Percentiles rank a stretch among this genome's conserved stretches.
Evolutionary conservation across 2,113 vertebrate genomes (phyloP).

Genomic region (Trogon melanurus): DNA sequence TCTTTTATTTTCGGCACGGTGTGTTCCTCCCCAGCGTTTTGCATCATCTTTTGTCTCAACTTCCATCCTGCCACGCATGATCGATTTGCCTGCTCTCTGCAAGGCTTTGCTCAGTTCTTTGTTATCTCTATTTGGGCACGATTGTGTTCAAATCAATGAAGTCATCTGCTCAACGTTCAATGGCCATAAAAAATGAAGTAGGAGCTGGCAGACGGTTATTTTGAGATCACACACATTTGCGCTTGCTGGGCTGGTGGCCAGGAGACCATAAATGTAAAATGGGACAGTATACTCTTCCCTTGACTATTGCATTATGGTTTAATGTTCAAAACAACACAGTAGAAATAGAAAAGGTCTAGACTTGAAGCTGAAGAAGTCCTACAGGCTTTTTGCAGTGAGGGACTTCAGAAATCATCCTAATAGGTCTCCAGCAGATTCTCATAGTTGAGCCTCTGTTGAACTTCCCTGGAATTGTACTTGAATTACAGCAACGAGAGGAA

Average conservation of each 20-base stretch:
- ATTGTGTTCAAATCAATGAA: background rate
- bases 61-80: background rate
- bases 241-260: background rate
- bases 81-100: background rate
- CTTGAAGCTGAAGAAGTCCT: background rate
- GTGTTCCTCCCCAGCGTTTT: accelerated
- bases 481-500: background rate
- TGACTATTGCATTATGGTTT: background rate
- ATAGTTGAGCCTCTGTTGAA: background rate
- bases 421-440: background rate
- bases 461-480: background rate
- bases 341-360: conserved; percentile 7
- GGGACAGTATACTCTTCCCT: background rate
- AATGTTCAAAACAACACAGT: background rate
- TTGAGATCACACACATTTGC: background rate
- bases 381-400: background rate
- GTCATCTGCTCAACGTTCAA: background rate
- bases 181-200: background rate
- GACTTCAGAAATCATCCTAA: background rate
- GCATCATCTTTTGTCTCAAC: background rate
- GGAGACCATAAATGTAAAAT: background rate
- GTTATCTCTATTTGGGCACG: background rate
- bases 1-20: background rate
- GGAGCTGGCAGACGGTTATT: background rate
- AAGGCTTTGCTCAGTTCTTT: background rate